These are phyloP conservation scores for Julus scandinavius DNA, from an alignment of 2,888 invertebrate genomes.

Conservation along the genomic window DNA sequence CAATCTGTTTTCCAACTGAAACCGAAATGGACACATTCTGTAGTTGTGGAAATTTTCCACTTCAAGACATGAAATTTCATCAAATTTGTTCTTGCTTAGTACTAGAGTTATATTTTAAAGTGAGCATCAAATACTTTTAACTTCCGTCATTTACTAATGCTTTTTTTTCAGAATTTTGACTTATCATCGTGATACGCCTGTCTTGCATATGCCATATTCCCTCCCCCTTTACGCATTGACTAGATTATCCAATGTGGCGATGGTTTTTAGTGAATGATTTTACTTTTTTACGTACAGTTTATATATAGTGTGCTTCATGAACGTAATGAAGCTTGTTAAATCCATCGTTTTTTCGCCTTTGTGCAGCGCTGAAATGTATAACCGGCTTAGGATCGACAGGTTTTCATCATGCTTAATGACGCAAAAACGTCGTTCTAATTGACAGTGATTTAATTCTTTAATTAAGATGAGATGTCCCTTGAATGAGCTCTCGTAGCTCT, in stretches of 20 bases:
- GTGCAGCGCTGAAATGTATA: background rate
- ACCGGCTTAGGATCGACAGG: conserved; percentile 40
- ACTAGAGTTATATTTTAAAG: no score
- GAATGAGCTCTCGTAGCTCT: background rate
- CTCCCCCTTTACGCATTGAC: background rate
- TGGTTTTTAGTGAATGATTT: conserved; percentile 20
- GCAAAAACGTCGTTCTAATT: conserved; percentile 37
- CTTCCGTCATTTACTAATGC: no score
- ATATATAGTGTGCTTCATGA: background rate
- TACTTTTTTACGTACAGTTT: background rate
- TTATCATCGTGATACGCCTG: background rate
- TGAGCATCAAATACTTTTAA: no score
- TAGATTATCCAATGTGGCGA: conserved; percentile 36
- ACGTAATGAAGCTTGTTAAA: conserved; percentile 40
- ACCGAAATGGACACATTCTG: no score
- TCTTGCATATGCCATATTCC: background rate
- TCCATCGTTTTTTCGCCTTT: conserved; percentile 29
- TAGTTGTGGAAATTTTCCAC: no score
- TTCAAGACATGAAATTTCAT: no score
- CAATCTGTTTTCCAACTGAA: no score
- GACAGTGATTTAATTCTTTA: conserved; percentile 52
- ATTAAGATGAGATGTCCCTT: conserved; percentile 33
- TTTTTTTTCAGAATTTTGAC: background rate
- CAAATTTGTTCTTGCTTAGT: no score
- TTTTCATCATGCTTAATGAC: conserved; percentile 51